Evolutionary conservation across 1,140 invertebrate genomes (phyloP).

Genomic region (Nomia melanderi): DNA sequence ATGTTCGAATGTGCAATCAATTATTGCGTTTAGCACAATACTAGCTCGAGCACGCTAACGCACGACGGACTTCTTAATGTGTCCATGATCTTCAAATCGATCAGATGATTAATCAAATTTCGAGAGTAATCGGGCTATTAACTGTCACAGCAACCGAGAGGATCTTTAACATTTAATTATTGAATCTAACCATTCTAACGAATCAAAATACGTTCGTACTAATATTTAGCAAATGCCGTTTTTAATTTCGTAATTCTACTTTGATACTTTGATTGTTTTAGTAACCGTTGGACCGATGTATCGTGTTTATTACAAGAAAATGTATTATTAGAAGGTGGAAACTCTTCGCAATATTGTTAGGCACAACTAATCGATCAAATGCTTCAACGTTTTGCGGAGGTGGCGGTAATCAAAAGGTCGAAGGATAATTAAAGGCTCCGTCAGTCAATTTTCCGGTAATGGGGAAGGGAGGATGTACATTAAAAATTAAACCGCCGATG

Average conservation of each 20-base stretch:
- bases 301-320: conserved; percentile 19
- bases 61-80: no score
- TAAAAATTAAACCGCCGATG: conserved; percentile 38
- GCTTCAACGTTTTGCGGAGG: not conserved
- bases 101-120: no score
- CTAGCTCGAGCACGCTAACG: no score
- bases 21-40: not conserved
- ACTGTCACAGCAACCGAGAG: no score
- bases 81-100: no score
- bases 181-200: no score
- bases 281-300: conserved; percentile 11
- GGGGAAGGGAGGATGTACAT: conserved; percentile 32
- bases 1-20: conserved; percentile 11
- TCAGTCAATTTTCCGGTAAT: conserved; percentile 42
- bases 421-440: conserved; percentile 39
- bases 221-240: no score
- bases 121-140: no score
- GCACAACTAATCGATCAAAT: conserved; percentile 9
- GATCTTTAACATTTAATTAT: no score
- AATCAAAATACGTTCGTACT: no score
- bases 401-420: conserved; percentile 28
- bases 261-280: no score
- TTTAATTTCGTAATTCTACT: no score
- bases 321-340: not conserved
- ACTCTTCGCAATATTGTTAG: not conserved